These are phyloP conservation scores for Orthochromis malagaraziensis DNA, from an alignment of 2,113 vertebrate species.

Conservation along the genomic window DNA sequence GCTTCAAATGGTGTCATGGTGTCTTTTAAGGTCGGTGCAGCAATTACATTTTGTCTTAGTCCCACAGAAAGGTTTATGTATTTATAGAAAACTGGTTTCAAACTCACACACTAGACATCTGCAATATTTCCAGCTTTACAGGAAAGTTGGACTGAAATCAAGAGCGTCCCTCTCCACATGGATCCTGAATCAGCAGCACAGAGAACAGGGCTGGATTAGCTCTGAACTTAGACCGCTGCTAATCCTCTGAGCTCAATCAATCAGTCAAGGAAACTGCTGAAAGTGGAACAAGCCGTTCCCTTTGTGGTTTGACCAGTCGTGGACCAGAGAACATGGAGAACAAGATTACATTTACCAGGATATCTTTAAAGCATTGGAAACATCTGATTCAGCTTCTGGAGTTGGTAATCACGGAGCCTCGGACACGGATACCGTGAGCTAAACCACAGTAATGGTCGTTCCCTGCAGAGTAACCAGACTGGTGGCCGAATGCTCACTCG, in stretches of 20 bases:
- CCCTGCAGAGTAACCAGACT: not conserved
- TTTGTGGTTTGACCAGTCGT: not conserved
- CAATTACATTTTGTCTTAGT: not conserved
- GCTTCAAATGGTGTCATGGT: not conserved
- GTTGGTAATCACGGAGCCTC: not conserved
- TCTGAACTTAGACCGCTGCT: constrained; percentile 7
- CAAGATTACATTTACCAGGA: not conserved
- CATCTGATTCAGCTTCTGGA: not conserved
- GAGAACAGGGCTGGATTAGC: constrained; percentile 14
- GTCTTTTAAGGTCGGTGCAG: not conserved
- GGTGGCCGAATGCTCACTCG: not conserved
- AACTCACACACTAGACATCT: not conserved
- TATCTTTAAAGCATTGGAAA: not conserved
- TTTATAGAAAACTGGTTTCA: not conserved
- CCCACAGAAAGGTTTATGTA: not conserved
- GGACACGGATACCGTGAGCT: not conserved
- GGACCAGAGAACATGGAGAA: not conserved
- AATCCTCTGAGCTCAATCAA: constrained; percentile 32
- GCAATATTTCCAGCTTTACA: not conserved
- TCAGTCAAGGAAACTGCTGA: not conserved
- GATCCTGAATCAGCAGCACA: not conserved
- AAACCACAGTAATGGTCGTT: not conserved
- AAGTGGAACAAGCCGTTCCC: not conserved
- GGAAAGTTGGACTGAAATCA: not conserved
- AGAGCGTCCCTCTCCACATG: no score